Evolutionary conservation across 2,797 vertebrate species (phyloP), one percentile per base, ranked within the genome.

Genomic region (Loriculus beryllinus): DNA sequence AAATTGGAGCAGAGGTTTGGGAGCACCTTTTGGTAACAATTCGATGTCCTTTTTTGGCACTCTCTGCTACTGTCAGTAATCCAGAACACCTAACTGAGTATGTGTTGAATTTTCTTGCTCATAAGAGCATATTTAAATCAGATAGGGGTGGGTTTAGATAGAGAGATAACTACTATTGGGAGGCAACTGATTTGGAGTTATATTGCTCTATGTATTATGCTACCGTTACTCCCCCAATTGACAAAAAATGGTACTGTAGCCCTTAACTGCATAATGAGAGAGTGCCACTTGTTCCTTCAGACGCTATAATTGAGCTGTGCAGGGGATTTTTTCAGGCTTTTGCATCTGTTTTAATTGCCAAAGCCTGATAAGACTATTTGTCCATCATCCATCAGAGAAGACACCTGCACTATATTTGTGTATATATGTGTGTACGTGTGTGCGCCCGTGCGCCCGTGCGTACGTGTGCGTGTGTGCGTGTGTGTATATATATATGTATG

Each of bases 1-100:
- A 98, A 96, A 97, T 97, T 71, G 97, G 97, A 91, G 97, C 97
- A 54, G 97, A 98, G 74, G n/a, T 97, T 79, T 98, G 97, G 98
- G 97, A 98, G 33, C 98, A 98, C 86, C 94, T 98, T 45, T 91
- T 98, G 31, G 97, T 97, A 63, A 98, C 97, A 96, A 97, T 98
- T 86, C 93, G 89, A 37, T 98, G 98, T 80, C 97, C 97, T 1
- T 98, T 98, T 95, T 91, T 98, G 92, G 98, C 97, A 3, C 97
- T 98, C 45, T 98, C 98, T 28, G 97, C 97, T 70, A 98, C 98
- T 52, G 97, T 98, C 70, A 97, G 97, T 65, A 98, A 98, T 79
- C 97, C 97, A 0, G 81, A 97, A 48, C 96, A 97, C 71, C 96
- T 98, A 40, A 97, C 96, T 26, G 95, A 93, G 98, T 98, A 97